Base-by-base conservation (phyloP, 2,113 vertebrate genomes). In the Cavia porcellus region DNA sequence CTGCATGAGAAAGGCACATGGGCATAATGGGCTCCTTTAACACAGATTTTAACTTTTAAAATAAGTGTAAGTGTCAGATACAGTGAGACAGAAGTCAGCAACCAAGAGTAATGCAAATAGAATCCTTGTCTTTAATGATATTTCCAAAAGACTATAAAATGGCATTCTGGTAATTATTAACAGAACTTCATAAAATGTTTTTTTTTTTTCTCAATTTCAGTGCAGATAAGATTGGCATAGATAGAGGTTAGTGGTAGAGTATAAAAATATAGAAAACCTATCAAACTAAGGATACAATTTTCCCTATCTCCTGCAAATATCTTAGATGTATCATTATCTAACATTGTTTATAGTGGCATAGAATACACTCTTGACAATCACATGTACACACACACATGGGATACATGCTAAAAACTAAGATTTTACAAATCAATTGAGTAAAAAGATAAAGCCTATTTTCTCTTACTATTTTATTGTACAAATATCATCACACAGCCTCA, bases 401-500 rank as follows among this genome's bases (percentile, higher is more conserved):
- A 61, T 74, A 57, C 24, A 38, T 52, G 3, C 35, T 66, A 50
- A 77, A 89, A 80, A 75, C 7, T 90, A 77, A 24, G 22, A 66
- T 0, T 25, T 90, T 79, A 38, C 5, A 92, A 35, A 90, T 61
- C 62, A 55, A 47, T 61, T 94, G n/a, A 93, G 0, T 30, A 86
- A 93, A 42, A 1, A 0, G 24, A 80, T 92, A 47, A 17, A 55
- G 7, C 22, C 20, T 64, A 3, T 66, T 47, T 38, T 77, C 25
- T 62, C 5, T 50, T 77, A 57, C n/a, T 93, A 2, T 94, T 87
- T 59, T 77, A 92, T 64, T 94, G 20, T 86, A 45, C 81, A 75
- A 38, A 85, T 55, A 3, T 70, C n/a, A 75, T 59, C 19, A 68
- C 13, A 77, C 14, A 95, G 22, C 70, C 97, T 98, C 95, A 95